A percentile compares a stretch with the other conserved stretches of the same genome.
Evolutionary conservation across 2,113 vertebrate species (phyloP).

Genomic region (Felis chaus): DNA sequence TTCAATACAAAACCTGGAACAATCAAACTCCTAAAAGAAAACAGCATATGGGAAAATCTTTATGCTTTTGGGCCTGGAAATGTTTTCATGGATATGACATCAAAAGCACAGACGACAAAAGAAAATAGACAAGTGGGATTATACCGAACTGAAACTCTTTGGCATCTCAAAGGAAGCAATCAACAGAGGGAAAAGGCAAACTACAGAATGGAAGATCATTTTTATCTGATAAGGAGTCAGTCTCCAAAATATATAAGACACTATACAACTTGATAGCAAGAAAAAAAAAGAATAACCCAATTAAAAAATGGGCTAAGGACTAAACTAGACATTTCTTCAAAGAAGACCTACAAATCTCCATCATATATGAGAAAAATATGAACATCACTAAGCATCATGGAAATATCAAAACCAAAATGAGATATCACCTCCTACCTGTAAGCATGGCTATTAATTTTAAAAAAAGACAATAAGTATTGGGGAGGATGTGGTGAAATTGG

Average conservation of each 20-base stretch:
- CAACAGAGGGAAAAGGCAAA: not conserved
- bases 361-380: not conserved
- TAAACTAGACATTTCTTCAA: not conserved
- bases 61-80: not conserved
- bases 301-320: not conserved
- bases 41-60: not conserved
- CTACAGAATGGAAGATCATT: not conserved
- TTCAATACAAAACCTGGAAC: not conserved
- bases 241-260: not conserved
- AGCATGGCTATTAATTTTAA: not conserved
- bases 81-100: not conserved
- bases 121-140: not conserved
- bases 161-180: not conserved
- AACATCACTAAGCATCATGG: not conserved
- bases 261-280: not conserved
- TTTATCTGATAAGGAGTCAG: not conserved
- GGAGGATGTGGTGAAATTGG: not conserved
- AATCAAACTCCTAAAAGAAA: not conserved
- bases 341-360: not conserved
- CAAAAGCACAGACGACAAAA: not conserved
- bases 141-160: not conserved
- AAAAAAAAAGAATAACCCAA: not conserved
- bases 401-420: not conserved
- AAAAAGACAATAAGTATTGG: not conserved
- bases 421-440: not conserved